Base-by-base conservation (phyloP, 2,888 invertebrate genomes). In the Micropterix aruncella region DNA sequence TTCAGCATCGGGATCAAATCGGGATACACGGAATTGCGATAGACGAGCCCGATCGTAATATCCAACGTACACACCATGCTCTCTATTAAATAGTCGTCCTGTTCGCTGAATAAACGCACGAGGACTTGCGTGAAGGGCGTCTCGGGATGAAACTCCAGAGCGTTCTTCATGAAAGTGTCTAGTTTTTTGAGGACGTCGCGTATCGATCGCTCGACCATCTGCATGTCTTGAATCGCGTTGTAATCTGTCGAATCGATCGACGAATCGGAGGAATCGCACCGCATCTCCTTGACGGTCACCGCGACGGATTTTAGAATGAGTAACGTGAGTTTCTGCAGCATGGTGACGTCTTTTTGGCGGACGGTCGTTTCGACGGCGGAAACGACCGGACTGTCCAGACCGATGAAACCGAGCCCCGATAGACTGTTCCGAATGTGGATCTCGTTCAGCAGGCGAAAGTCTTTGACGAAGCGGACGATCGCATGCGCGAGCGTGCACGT, bases 31-130 rank as follows among this genome's bases (percentile, higher is more conserved):
- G 84, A 82, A 56, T 86, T 85, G 42, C 87, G 76, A 58, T 86
- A 85, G 18, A 85, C 85, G 45, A 91, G 80, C 37, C 89, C 90
- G 17, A 85, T 82, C 1, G 86, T 88, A 40, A 91, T 89, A 61
- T 92, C 91, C 41, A 92, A 63, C 36, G 88, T 87, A 60, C 91
- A 91, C 4, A 92, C 86, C 90, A 92, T 90, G 2, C 89, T 84
- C 67, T 92, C 92, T 46, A 92, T 86, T 53, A 92, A 66, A 56
- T 87, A 88, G 62, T 92, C 92, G 57, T 92, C 91, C 60, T 92
- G 91, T 62, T 92, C 90, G 54, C 85, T 84, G 56, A 92, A 91
- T 46, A 92, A 66, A 60, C 87, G 86, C 46, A 91, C 85, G 42
- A 92, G 74, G 74, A 91, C 86, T 64, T 90, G 89, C 1, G 89